Evolutionary conservation across 2,888 invertebrate species (phyloP), one percentile per base, ranked within the genome.

Genomic region (Cephonodes hylas): DNA sequence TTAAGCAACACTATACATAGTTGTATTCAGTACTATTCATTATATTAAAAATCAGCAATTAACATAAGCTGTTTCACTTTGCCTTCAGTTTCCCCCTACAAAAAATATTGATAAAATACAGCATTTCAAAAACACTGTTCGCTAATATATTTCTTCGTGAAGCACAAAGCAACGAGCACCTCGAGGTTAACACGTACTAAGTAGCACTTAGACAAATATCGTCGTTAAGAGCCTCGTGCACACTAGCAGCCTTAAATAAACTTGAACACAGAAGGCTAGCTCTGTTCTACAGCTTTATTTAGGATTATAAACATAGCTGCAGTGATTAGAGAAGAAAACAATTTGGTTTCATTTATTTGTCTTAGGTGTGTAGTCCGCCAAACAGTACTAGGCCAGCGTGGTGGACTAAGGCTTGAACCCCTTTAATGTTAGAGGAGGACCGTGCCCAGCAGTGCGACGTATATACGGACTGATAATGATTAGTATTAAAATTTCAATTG

Each of bases 151-250:
- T 27, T 31, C 46, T 23, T 25, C n/a, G 27, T 27, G 18, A 48
- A 48, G 15, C 15, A 48, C 27, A 48, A 27, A 8, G 46, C 23
- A 22, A 53, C 10, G 13, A 45, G 5, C 18, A 53, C 31, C 53
- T 53, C 27, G 31, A 31, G 31, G 53, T 53, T 53, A 53, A 53
- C 53, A 53, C 53, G 27, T 25, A n/a, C 27, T 53, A 31, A 53
- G 53, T 53, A 31, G 53, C 27, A 53, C 31, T 53, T 53, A 18
- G 18, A 53, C 27, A 53, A 53, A 53, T 53, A 53, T 31, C 18
- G 31, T 53, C 48, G 53, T 31, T 18, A 53, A 13, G 23, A 18
- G 53, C 27, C 48, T 8, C 31, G 53, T 31, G 53, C 31, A 27
- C 27, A 31, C 31, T 53, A 18, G 3, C 31, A 53, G 31, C 18